Evolutionary conservation across 2,888 invertebrate genomes (phyloP), one percentile per base, ranked within the genome.

Genomic region (Apotomis turbidana): DNA sequence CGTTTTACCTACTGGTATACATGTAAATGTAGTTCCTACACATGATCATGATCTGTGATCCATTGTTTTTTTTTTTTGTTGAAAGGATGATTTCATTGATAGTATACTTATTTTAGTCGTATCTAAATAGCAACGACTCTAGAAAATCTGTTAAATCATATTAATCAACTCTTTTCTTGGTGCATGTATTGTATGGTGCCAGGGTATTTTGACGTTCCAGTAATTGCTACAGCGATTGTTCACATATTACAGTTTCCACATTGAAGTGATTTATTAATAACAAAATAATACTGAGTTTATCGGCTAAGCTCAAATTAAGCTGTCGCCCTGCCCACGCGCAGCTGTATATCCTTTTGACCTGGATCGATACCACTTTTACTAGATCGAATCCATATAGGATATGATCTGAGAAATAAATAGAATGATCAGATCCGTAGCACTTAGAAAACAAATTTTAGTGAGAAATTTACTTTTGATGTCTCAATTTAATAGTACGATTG

Each of bases 341-440:
- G 44, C 52, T 60, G 60, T 36, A 38, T 55, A 69, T 69, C 68
- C 68, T 69, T 69, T 13, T 69, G 61, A 61, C 68, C 68, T 61
- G 36, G 54, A 61, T 69, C 46, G 8, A 36, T 38, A 27, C 41
- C 49, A 60, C 68, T 52, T 52, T 68, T 61, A 62, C 51, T 36
- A 68, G 10, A 59, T 13, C 55, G 55, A n/a, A 9, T 54, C 46
- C 10, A 38, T 51, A 51, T 60, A 36, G 15, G 15, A 62, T 15
- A 13, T 5, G 13, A n/a, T 52, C 4, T 41, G 41, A 15, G 60
- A 63, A 52, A 38, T 58, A 55, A 55, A 27, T 10, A 36, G 55
- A 36, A 57, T 55, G 12, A 36, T 41, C 5, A 41, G 41, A 41
- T 4, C 41, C 6, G n/a, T 41, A 12, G 10, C 9, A 9, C 27